Conservation (phyloP, 2,113 vertebrate species). For the Ochotona curzoniae region DNA sequence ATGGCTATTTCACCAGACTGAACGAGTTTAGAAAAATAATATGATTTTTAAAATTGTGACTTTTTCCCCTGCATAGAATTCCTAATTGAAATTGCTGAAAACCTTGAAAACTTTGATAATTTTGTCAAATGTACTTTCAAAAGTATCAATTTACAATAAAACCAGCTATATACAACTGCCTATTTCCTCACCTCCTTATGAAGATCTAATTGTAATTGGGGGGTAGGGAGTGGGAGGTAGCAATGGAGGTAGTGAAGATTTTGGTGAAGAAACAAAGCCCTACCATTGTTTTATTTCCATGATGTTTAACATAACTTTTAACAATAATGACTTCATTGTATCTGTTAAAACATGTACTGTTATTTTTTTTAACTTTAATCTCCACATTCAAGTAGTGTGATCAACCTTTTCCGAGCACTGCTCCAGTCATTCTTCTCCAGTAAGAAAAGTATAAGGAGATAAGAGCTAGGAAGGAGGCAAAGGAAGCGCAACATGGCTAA, state of each 20-base stretch:
- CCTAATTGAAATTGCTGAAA: background rate
- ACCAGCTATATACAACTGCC: background rate
- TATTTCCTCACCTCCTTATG: background rate
- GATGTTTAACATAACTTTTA: background rate
- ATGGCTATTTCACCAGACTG: background rate
- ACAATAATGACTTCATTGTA: background rate
- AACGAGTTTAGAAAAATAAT: background rate
- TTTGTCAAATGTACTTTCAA: background rate
- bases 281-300: slow-evolving; percentile 3
- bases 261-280: background rate
- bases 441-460: background rate
- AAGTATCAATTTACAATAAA: background rate
- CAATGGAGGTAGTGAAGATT: background rate
- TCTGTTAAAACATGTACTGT: background rate
- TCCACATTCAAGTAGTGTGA: background rate
- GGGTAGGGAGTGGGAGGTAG: too few relatives aligned
- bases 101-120: background rate
- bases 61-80: background rate
- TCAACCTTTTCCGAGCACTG: background rate
- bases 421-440: background rate
- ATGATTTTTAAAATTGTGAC: background rate
- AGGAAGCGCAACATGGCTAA: background rate
- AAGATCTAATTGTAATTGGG: background rate
- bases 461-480: background rate
- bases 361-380: slow-evolving; percentile 1